Evolutionary conservation across 2,797 vertebrate species (phyloP).

Genomic region (Tangara arthus): DNA sequence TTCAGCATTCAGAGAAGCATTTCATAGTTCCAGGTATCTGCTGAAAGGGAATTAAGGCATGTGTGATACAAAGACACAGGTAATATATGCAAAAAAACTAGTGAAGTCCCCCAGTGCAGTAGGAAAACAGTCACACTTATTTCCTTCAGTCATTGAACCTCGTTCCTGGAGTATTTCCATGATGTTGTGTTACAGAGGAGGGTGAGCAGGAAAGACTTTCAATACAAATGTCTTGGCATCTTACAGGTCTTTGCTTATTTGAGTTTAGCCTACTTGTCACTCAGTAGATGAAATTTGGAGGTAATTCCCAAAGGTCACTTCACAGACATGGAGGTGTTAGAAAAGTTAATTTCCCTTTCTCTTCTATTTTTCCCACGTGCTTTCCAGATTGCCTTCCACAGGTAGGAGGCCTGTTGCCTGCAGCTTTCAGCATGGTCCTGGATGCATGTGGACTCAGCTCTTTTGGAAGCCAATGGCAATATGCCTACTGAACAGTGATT

Average conservation of each 20-base stretch:
- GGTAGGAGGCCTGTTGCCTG: background rate
- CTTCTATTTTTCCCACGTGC: background rate
- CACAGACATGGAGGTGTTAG: background rate
- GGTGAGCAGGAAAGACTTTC: background rate
- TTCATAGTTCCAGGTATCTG: background rate
- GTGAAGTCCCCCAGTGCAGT: background rate
- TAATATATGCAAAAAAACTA: background rate
- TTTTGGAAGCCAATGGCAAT: background rate
- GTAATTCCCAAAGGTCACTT: background rate
- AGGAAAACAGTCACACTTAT: background rate
- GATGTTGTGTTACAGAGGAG: background rate
- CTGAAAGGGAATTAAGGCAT: background rate
- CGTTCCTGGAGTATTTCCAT: background rate
- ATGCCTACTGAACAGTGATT: background rate
- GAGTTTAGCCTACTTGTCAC: background rate
- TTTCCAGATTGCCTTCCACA: background rate
- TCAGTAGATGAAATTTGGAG: background rate
- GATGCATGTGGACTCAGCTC: background rate
- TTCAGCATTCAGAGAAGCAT: background rate
- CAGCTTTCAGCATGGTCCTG: background rate
- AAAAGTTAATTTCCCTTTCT: background rate
- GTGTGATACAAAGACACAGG: background rate
- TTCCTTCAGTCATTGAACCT: background rate
- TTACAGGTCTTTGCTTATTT: background rate
- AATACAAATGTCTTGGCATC: background rate